Conservation (phyloP, 2,113 vertebrate genomes). For the Oreotrochilus melanogaster region DNA sequence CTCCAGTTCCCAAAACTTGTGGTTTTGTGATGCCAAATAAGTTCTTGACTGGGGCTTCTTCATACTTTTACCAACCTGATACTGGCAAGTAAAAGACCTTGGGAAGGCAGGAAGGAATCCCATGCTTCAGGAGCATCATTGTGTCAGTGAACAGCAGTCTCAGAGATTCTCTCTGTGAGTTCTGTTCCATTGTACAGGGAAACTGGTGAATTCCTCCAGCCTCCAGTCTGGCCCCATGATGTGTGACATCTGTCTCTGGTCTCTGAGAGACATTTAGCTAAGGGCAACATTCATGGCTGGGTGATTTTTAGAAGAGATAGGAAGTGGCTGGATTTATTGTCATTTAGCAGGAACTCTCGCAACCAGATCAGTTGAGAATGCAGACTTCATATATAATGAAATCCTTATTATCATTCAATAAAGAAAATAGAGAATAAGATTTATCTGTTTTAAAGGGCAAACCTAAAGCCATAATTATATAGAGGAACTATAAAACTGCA, state of each 20-base stretch:
- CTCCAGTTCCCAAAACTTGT: background rate
- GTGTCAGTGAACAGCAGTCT: background rate
- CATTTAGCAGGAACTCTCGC: background rate
- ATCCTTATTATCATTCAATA: background rate
- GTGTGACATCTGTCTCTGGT: background rate
- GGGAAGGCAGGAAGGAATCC: background rate
- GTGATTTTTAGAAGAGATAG: background rate
- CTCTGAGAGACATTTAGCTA: background rate
- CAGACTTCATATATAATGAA: background rate
- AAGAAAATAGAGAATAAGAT: background rate
- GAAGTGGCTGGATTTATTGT: background rate
- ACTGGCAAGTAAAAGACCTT: background rate
- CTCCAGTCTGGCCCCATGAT: background rate
- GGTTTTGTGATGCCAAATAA: background rate
- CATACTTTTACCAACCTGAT: background rate
- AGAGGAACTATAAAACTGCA: background rate
- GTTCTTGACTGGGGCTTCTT: background rate
- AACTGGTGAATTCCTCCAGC: background rate
- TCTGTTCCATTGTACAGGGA: background rate
- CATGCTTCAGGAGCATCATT: background rate
- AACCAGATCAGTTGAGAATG: background rate
- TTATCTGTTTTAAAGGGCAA: background rate
- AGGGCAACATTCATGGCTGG: background rate
- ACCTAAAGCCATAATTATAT: background rate
- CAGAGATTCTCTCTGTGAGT: background rate